phyloP scores from a whole-genome alignment of 2,888 invertebrate genomes.

The Hirtodrosophila alboralis region DNA sequence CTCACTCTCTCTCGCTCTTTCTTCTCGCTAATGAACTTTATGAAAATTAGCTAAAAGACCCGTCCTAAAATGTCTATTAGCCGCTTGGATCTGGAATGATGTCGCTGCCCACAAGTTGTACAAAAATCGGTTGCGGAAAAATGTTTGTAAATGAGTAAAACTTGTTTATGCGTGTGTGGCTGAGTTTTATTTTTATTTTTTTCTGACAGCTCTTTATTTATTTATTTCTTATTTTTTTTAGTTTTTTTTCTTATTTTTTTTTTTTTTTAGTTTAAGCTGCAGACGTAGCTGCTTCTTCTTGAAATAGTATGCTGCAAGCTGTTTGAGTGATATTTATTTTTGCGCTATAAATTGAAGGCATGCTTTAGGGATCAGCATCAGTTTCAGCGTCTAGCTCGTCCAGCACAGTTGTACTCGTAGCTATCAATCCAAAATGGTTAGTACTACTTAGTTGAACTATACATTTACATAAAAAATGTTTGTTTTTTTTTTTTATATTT shows the following conservation, averaged over 20 bases:
- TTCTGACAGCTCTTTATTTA: constrained; percentile 37
- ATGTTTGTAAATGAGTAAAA: constrained; percentile 77
- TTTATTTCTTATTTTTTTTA: constrained; percentile 28
- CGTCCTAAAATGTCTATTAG: constrained; percentile 43
- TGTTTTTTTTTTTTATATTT: constrained; percentile 11
- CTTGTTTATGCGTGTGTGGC: constrained; percentile 68
- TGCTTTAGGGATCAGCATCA: constrained; percentile 80
- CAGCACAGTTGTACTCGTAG: constrained; percentile 69
- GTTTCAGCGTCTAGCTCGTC: constrained; percentile 81
- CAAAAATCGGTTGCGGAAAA: constrained; percentile 51
- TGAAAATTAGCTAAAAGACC: constrained; percentile 43
- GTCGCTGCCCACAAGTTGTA: constrained; percentile 33
- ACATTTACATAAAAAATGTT: constrained; percentile 1
- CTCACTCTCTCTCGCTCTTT: constrained; percentile 2
- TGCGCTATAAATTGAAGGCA: constrained; percentile 81
- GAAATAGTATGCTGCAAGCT: constrained; percentile 53
- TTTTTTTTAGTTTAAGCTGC: constrained; percentile 56
- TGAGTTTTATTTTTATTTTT: constrained; percentile 34
- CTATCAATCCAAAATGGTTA: constrained; percentile 73
- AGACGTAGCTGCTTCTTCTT: constrained; percentile 34
- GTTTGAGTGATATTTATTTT: constrained; percentile 59
- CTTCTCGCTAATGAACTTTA: constrained; percentile 7
- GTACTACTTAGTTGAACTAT: constrained; percentile 40
- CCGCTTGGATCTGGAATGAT: constrained; percentile 27
- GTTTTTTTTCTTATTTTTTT: constrained; percentile 21